phyloP scores from a whole-genome alignment of 2,797 vertebrate species.

The Crax fasciolata region DNA sequence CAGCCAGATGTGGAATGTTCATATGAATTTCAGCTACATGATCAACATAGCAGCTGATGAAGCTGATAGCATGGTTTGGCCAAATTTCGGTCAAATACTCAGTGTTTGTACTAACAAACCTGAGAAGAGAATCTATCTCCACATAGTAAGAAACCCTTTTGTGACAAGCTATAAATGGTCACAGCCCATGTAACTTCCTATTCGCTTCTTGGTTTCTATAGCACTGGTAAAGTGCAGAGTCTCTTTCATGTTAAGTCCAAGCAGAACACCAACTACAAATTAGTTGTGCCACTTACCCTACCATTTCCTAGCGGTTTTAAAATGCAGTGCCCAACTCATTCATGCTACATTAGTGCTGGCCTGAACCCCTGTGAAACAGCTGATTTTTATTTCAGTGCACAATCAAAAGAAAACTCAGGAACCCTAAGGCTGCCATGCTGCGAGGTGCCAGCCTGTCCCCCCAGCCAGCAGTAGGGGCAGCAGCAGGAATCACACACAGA shows the following conservation, averaged over 20 bases:
- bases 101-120: background rate
- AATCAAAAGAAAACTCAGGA: background rate
- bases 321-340: background rate
- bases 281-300: background rate
- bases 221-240: background rate
- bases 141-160: background rate
- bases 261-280: background rate
- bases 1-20: background rate
- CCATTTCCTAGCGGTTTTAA: background rate
- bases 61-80: background rate
- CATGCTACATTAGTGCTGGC: background rate
- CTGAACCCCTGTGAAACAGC: fast-evolving
- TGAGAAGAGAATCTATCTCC: background rate
- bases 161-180: background rate
- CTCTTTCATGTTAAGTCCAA: background rate
- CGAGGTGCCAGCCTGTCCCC: background rate
- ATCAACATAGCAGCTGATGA: background rate
- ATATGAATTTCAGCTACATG: background rate
- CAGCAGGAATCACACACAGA: fast-evolving
- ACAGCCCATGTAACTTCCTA: background rate
- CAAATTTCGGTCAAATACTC: background rate
- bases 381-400: background rate
- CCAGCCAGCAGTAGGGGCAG: background rate
- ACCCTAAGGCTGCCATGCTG: background rate
- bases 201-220: background rate